phyloP scores from a whole-genome alignment of 2,113 vertebrate genomes.

The Pitta sordida region DNA sequence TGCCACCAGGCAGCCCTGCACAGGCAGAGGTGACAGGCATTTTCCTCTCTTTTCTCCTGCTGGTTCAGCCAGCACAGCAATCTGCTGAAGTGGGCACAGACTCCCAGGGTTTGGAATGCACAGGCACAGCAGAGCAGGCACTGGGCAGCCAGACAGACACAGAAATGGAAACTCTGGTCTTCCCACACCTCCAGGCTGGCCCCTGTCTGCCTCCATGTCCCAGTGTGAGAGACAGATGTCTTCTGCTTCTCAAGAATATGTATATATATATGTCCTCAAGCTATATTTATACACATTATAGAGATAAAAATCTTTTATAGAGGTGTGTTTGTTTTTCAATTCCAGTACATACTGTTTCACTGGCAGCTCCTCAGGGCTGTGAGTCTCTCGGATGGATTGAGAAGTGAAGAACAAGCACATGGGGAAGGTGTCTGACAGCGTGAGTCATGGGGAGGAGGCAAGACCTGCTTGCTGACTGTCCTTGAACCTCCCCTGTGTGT shows the following conservation, averaged over 20 bases:
- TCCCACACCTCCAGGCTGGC: not conserved
- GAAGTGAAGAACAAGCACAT: not conserved
- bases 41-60: not conserved
- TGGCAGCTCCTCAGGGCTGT: not conserved
- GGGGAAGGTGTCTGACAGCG: not conserved
- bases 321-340: not conserved
- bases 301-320: not conserved
- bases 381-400: not conserved
- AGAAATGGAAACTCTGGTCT: not conserved
- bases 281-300: not conserved
- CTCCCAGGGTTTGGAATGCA: not conserved
- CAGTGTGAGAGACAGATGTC: not conserved
- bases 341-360: not conserved
- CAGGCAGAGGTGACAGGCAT: fast-evolving
- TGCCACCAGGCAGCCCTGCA: not conserved
- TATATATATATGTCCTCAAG: not conserved
- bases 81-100: not conserved
- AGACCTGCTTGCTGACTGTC: fast-evolving
- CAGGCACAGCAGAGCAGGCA: not conserved
- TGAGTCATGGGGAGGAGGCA: fast-evolving
- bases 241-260: not conserved
- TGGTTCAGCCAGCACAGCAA: not conserved
- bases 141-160: not conserved
- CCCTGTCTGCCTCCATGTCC: not conserved
- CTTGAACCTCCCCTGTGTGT: not conserved